phyloP scores from a whole-genome alignment of 1,140 invertebrate species.

The Harpegnathos saltator region DNA sequence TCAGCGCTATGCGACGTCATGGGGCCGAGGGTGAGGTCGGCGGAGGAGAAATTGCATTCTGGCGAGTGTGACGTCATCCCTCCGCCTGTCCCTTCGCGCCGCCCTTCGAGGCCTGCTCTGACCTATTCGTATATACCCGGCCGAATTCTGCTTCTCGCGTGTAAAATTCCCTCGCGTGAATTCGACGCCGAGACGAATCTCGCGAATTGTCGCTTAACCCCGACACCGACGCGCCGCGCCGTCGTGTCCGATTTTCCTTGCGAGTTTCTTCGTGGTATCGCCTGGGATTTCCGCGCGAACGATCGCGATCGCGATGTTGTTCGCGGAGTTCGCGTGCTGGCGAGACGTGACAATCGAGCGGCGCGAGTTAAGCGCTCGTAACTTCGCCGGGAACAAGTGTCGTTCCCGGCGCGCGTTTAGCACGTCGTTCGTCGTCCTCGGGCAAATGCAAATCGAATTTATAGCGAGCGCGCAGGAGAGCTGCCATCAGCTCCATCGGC shows the following conservation, averaged over 20 bases:
- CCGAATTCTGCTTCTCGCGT: conserved; percentile 49
- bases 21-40: background rate
- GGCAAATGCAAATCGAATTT: conserved; percentile 25
- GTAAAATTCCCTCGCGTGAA: background rate
- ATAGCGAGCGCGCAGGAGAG: background rate
- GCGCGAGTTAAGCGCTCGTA: conserved; percentile 25
- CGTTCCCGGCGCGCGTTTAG: conserved; percentile 16
- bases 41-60: conserved; percentile 26
- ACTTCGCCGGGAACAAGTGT: conserved; percentile 1
- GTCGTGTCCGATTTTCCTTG: too few species aligned
- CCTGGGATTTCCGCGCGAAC: too few species aligned
- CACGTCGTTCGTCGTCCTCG: background rate
- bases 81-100: too few species aligned
- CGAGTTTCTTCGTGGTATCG: too few species aligned
- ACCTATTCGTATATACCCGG: background rate
- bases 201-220: too few species aligned
- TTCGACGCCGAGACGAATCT: too few species aligned
- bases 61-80: conserved; percentile 59
- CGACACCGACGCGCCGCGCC: too few species aligned
- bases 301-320: too few species aligned
- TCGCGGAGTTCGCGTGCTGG: background rate
- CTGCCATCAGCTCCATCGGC: background rate
- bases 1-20: conserved; percentile 19
- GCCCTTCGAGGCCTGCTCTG: conserved; percentile 7
- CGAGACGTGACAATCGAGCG: conserved; percentile 6